Conservation (phyloP, 2,113 vertebrate species). For the Colius striatus region DNA sequence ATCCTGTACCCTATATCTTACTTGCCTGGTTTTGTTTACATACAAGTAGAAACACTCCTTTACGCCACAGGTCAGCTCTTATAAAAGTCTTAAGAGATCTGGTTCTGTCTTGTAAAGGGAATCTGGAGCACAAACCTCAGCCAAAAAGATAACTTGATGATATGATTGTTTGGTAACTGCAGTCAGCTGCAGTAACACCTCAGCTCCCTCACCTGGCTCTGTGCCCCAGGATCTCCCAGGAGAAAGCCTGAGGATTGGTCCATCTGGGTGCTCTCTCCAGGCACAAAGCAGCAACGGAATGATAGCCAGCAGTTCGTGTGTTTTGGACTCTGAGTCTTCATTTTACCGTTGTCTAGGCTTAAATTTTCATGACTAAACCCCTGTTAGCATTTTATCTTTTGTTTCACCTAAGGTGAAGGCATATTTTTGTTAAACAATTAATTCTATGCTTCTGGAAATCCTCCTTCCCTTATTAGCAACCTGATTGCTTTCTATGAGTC, state of each 20-base stretch:
- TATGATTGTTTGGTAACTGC: background rate
- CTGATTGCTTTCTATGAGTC: constrained; percentile 9
- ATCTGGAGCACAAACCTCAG: background rate
- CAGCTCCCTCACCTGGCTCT: background rate
- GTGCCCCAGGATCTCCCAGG: background rate
- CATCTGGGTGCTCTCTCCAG: background rate
- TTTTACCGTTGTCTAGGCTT: background rate
- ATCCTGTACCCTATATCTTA: background rate
- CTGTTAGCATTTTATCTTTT: background rate
- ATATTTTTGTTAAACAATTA: background rate
- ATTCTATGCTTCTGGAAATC: background rate
- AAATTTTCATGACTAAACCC: background rate
- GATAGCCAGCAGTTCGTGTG: rapidly evolving
- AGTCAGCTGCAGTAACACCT: background rate
- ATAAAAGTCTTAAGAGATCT: rapidly evolving
- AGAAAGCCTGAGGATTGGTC: background rate
- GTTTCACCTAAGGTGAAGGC: background rate
- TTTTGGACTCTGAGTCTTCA: background rate
- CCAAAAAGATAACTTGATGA: background rate
- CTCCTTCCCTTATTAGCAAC: constrained; percentile 10
- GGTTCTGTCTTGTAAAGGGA: background rate
- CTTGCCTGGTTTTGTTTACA: background rate
- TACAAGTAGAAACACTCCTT: background rate
- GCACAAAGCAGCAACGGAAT: background rate
- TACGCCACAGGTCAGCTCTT: background rate